A percentile compares a stretch with the other conserved stretches of the same genome.
Conservation (phyloP, 30 jellyfish, hydroid and myxozoan species). For the Aurelia aurita region DNA sequence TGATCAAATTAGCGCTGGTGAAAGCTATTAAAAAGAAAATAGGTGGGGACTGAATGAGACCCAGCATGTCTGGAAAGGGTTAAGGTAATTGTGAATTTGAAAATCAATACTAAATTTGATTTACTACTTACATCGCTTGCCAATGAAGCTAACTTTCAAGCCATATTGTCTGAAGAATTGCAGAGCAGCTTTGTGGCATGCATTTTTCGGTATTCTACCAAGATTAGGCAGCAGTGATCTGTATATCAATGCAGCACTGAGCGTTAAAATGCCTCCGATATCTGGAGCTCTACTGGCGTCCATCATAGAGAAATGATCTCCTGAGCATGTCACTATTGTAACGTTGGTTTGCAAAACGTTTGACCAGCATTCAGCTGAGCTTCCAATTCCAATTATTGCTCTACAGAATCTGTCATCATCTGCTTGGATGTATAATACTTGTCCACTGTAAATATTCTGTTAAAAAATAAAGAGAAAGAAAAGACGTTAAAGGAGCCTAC, state of each 20-base stretch:
- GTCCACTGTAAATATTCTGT: conserved; percentile 52
- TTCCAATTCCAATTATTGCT: conserved; percentile 53
- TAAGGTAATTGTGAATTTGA: no score
- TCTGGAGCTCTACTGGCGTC: conserved; percentile 68
- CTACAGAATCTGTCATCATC: conserved; percentile 67
- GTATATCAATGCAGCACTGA: conserved; percentile 50
- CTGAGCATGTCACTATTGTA: conserved; percentile 38
- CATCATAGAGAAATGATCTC: conserved; percentile 77
- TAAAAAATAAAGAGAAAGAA: not conserved
- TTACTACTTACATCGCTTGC: conserved; percentile 25
- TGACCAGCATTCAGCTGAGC: conserved; percentile 64
- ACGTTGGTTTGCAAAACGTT: conserved; percentile 27
- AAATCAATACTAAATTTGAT: no score
- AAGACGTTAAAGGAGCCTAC: not conserved
- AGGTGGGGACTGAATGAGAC: no score
- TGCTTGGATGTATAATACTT: conserved; percentile 56
- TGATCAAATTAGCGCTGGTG: no score
- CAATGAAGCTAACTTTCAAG: conserved; percentile 14
- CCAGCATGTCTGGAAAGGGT: no score
- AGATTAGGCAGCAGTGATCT: conserved; percentile 23
- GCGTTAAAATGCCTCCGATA: conserved; percentile 47
- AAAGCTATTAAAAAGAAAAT: no score
- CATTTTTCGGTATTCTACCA: conserved; percentile 17
- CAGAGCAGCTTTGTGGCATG: conserved; percentile 38
- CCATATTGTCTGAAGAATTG: conserved; percentile 20